A percentile compares a stretch with the other conserved stretches of the same genome.
These are phyloP conservation scores for Rugalucina vietnamica DNA, from an alignment of 2,888 invertebrate genomes.

Conservation along the genomic window DNA sequence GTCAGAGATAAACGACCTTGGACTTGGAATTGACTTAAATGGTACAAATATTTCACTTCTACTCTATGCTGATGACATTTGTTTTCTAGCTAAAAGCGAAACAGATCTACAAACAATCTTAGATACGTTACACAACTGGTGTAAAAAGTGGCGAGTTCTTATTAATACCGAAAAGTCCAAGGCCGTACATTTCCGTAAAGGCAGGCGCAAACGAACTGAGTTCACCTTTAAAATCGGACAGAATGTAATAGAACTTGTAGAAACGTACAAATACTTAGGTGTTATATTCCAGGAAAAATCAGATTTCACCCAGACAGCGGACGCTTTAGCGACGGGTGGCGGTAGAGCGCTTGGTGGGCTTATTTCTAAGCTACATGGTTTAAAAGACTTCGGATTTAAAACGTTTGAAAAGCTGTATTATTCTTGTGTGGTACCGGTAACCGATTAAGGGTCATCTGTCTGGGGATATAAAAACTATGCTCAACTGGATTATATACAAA, in stretches of 20 bases:
- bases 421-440: neutral
- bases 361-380: slow-evolving; percentile 5
- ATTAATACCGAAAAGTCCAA: neutral
- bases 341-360: neutral
- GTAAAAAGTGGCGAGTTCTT: neutral
- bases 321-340: neutral
- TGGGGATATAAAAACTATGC: slow-evolving; percentile 12
- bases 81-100: neutral
- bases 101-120: neutral
- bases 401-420: slow-evolving; percentile 12
- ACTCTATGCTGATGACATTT: too few relatives aligned
- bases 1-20: too few relatives aligned
- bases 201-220: neutral
- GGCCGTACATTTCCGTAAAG: neutral
- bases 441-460: slow-evolving; percentile 12
- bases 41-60: too few relatives aligned
- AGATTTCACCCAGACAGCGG: too few relatives aligned
- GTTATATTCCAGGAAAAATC: too few relatives aligned
- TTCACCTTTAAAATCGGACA: neutral
- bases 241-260: neutral
- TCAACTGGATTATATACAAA: slow-evolving; percentile 36
- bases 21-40: too few relatives aligned
- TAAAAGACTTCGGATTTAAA: slow-evolving; percentile 31
- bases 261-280: too few relatives aligned
- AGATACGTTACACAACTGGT: neutral